Conservation (phyloP, 2,797 vertebrate genomes). For the Pygocentrus nattereri region DNA sequence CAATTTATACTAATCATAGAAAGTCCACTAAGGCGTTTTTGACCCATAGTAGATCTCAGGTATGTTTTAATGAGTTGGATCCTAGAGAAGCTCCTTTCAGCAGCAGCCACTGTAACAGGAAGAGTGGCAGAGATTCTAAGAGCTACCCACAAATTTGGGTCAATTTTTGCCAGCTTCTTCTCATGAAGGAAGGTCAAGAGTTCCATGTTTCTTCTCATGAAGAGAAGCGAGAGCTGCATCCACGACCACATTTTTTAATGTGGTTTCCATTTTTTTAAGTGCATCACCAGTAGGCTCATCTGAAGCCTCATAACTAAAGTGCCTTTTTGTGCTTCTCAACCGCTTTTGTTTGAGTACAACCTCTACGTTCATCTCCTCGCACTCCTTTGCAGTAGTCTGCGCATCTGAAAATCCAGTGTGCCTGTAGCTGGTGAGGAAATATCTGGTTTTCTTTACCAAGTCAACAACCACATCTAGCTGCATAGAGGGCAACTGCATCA, state of each 20-base stretch:
- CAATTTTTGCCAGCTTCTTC: slow-evolving; percentile 51
- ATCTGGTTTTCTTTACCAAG: slow-evolving; percentile 23
- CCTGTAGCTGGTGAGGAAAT: slow-evolving; percentile 4
- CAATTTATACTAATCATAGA: no score
- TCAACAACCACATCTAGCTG: slow-evolving; percentile 6
- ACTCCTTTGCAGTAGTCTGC: slow-evolving; percentile 9
- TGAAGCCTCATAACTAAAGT: slow-evolving; percentile 42
- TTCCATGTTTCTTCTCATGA: slow-evolving; percentile 38
- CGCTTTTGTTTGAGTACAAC: no score
- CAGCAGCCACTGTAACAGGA: slow-evolving; percentile 44
- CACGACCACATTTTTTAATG: slow-evolving; percentile 35
- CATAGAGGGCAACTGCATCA: slow-evolving; percentile 36
- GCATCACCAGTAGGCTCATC: slow-evolving; percentile 43
- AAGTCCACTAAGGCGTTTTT: no score
- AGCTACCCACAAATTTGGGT: slow-evolving; percentile 48
- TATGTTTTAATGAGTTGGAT: slow-evolving; percentile 40
- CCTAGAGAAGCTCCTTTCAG: slow-evolving; percentile 49
- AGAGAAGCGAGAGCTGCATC: slow-evolving; percentile 21
- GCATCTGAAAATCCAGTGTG: slow-evolving; percentile 9
- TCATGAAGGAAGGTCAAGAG: slow-evolving; percentile 45
- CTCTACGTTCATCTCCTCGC: slow-evolving; percentile 40
- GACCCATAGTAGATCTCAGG: slow-evolving; percentile 35
- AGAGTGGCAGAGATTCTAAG: no score
- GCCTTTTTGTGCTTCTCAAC: slow-evolving; percentile 34
- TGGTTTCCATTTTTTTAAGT: slow-evolving; percentile 38